phyloP scores from a whole-genome alignment of 2,888 invertebrate genomes.

The Sabatieria punctata region DNA sequence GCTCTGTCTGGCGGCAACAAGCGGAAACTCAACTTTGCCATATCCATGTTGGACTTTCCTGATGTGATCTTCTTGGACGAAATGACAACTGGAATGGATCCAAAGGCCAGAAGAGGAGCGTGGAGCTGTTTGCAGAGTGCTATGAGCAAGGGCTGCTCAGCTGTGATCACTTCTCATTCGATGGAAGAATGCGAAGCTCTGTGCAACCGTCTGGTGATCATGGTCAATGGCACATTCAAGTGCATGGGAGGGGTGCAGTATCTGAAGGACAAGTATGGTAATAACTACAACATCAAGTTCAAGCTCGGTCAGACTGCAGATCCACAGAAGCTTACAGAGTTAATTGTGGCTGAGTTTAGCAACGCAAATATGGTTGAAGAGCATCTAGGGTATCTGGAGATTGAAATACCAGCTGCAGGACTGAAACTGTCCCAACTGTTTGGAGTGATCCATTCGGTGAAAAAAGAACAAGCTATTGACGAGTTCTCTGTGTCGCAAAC shows the following conservation, averaged over 20 bases:
- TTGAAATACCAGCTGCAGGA: neutral
- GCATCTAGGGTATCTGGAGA: neutral
- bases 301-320: no score
- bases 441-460: neutral
- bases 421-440: slow-evolving; percentile 2
- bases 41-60: slow-evolving; percentile 68
- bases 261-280: slow-evolving; percentile 6
- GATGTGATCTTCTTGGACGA: slow-evolving; percentile 65
- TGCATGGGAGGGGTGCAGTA: slow-evolving; percentile 10
- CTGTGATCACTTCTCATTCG: neutral
- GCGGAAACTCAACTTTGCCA: slow-evolving; percentile 57
- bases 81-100: slow-evolving; percentile 9
- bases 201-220: slow-evolving; percentile 8
- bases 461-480: neutral
- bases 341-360: neutral
- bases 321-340: no score
- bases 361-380: neutral
- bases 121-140: slow-evolving; percentile 30
- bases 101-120: slow-evolving; percentile 42
- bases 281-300: neutral
- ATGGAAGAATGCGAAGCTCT: slow-evolving; percentile 11
- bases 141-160: neutral
- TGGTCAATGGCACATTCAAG: slow-evolving; percentile 9
- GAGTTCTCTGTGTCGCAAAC: slow-evolving; percentile 4
- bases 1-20: slow-evolving; percentile 65